phyloP scores from a whole-genome alignment of 2,113 vertebrate genomes.

The Gallinago media region DNA sequence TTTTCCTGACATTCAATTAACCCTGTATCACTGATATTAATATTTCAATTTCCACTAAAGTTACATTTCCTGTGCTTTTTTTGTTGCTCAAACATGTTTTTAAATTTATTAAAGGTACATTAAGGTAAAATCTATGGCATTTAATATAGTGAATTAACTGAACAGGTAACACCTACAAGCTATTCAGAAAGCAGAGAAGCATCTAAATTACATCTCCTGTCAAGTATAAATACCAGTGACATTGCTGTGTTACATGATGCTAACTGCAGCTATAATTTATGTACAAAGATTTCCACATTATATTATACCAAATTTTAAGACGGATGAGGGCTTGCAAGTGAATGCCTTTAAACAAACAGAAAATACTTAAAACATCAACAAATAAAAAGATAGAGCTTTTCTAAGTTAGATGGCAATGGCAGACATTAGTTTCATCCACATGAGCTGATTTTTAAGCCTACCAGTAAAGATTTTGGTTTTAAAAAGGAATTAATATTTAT shows the following conservation, averaged over 20 bases:
- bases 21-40: conserved; percentile 42
- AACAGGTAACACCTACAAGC: conserved; percentile 54
- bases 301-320: conserved; percentile 14
- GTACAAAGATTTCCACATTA: conserved; percentile 4
- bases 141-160: conserved; percentile 28
- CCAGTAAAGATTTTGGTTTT: neutral
- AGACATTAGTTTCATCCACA: neutral
- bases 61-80: conserved; percentile 36
- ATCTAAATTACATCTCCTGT: conserved; percentile 54
- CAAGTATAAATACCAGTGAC: conserved; percentile 48
- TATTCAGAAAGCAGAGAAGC: neutral
- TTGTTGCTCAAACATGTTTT: conserved; percentile 25
- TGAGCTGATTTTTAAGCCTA: conserved; percentile 9
- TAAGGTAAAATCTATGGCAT: conserved; percentile 22
- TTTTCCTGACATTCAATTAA: conserved; percentile 69
- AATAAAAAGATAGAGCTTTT: neutral
- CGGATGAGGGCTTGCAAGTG: conserved; percentile 18
- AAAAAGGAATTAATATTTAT: conserved; percentile 19
- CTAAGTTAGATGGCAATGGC: neutral
- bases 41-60: conserved; percentile 36
- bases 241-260: conserved; percentile 29
- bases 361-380: neutral
- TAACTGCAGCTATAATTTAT: conserved; percentile 52
- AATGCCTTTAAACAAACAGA: conserved; percentile 29
- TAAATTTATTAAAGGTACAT: conserved; percentile 8